A percentile compares a stretch with the other conserved stretches of the same genome.
These are phyloP conservation scores for Aegithalos caudatus DNA, from an alignment of 2,113 vertebrate species.

Conservation along the genomic window DNA sequence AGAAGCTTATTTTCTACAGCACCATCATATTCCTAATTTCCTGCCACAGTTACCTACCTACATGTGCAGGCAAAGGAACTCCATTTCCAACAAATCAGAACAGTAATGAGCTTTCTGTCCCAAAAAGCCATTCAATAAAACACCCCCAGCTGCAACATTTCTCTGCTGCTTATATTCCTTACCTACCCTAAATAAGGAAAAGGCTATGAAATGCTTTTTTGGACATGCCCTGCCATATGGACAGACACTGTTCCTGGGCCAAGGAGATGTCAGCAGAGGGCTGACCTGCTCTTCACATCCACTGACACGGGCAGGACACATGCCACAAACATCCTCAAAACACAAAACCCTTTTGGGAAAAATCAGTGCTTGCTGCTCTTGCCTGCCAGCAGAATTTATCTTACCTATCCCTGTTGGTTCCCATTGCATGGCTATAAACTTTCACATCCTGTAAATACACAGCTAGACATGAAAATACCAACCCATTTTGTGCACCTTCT, in stretches of 20 bases:
- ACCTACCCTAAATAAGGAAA: background rate
- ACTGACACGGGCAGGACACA: accelerated
- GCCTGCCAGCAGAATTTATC: background rate
- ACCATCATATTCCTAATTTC: background rate
- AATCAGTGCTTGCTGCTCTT: background rate
- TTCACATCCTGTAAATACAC: background rate
- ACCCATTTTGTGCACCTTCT: background rate
- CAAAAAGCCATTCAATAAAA: background rate
- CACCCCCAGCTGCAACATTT: background rate
- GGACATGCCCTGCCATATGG: background rate
- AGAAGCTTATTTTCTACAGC: background rate
- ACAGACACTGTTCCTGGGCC: background rate
- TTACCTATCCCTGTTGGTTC: background rate
- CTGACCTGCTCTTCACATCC: background rate
- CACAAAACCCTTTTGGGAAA: background rate
- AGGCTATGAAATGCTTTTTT: background rate
- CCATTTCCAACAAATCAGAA: background rate
- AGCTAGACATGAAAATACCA: background rate
- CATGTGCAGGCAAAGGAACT: background rate
- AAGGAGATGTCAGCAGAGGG: background rate
- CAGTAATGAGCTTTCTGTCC: background rate
- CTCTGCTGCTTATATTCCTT: background rate
- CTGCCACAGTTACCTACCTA: background rate
- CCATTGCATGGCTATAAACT: background rate
- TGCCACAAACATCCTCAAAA: background rate